A percentile compares a stretch with the other conserved stretches of the same genome.
phyloP scores from a whole-genome alignment of 1,140 invertebrate genomes.

The Myzus persicae region DNA sequence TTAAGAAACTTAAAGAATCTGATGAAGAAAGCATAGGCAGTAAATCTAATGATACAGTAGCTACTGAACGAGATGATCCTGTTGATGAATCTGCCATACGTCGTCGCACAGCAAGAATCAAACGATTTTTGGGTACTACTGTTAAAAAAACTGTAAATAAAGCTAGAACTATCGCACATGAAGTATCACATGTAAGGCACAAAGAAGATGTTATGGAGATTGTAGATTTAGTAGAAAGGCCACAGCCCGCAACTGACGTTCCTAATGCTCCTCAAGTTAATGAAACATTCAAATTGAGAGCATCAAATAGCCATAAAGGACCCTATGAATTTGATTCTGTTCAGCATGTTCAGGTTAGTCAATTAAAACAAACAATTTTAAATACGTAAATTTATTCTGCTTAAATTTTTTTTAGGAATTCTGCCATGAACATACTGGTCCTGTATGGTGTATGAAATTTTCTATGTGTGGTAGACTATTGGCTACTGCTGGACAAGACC shows the following conservation, averaged over 20 bases:
- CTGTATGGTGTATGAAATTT: constrained; percentile 99
- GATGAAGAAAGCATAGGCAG: constrained; percentile 86
- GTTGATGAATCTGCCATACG: constrained; percentile 65
- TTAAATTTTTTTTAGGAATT: constrained; percentile 69
- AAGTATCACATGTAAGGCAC: constrained; percentile 78
- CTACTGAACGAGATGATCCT: constrained; percentile 67
- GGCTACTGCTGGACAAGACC: constrained; percentile 95
- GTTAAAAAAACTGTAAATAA: constrained; percentile 89
- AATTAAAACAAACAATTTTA: neutral
- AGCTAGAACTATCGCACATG: constrained; percentile 88
- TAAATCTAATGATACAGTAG: constrained; percentile 71
- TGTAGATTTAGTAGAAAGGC: constrained; percentile 76
- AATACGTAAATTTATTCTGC: neutral
- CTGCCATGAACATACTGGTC: constrained; percentile 84
- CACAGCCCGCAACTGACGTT: constrained; percentile 43
- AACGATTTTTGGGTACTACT: constrained; percentile 84
- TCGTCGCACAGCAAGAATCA: constrained; percentile 74
- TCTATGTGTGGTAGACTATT: constrained; percentile 91
- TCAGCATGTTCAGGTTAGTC: constrained; percentile 72
- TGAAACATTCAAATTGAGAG: constrained; percentile 91
- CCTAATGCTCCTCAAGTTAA: constrained; percentile 66
- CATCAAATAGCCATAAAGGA: constrained; percentile 93
- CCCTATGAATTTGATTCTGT: constrained; percentile 92
- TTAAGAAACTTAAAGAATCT: constrained; percentile 74
- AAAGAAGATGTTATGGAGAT: constrained; percentile 87